These are phyloP conservation scores for Epizoanthus rinbou DNA, from an alignment of 92 coral and sea anemone genomes.

Conservation along the genomic window DNA sequence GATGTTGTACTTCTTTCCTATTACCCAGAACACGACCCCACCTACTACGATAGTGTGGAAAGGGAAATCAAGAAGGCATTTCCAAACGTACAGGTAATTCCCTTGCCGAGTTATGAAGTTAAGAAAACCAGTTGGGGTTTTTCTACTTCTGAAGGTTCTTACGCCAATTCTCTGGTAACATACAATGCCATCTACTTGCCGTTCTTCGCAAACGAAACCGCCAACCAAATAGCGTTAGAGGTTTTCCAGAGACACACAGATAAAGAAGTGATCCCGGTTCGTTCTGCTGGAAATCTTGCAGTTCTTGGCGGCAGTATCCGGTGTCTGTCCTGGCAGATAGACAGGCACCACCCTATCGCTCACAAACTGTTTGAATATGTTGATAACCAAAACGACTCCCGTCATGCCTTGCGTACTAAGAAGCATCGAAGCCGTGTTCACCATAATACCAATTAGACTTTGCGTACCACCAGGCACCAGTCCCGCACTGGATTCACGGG, in stretches of 20 bases:
- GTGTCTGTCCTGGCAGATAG: conserved; percentile 87
- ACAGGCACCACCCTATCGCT: conserved; percentile 40
- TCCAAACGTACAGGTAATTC: conserved; percentile 57
- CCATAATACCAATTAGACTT: not conserved
- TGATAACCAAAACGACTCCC: not conserved
- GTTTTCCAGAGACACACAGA: conserved; percentile 56
- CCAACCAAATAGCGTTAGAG: conserved; percentile 60
- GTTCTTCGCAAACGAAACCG: conserved; percentile 52
- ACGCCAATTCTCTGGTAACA: conserved; percentile 83
- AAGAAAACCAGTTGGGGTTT: conserved; percentile 60
- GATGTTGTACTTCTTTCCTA: conserved; percentile 48
- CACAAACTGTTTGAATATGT: conserved; percentile 22
- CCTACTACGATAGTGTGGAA: conserved; percentile 57
- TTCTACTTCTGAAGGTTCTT: conserved; percentile 69
- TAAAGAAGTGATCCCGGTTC: conserved; percentile 71
- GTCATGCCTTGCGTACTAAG: not conserved
- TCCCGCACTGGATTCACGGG: no score
- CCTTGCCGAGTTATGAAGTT: conserved; percentile 64
- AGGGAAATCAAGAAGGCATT: conserved; percentile 55
- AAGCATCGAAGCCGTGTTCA: not conserved
- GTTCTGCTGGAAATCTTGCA: conserved; percentile 56
- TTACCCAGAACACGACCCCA: conserved; percentile 27
- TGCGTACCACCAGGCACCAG: no score
- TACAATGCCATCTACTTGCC: conserved; percentile 81
- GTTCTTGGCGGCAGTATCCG: conserved; percentile 84